phyloP scores from a whole-genome alignment of 2,797 vertebrate species.

The Somateria mollissima region DNA sequence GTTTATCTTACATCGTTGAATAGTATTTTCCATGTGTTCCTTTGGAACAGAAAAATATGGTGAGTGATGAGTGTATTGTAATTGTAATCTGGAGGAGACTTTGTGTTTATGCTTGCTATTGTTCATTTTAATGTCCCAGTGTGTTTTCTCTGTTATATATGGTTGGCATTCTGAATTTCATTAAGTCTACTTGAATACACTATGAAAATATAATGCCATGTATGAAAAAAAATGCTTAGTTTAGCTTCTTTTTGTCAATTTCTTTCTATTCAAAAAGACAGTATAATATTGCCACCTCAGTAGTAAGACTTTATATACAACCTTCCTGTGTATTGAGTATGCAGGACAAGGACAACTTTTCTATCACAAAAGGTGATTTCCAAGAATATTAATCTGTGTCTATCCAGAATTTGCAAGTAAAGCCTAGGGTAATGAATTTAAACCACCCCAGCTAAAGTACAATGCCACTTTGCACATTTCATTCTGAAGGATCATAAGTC shows the following conservation, averaged over 20 bases:
- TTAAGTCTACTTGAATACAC: background rate
- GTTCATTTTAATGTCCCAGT: constrained; percentile 20
- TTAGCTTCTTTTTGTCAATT: background rate
- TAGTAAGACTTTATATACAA: background rate
- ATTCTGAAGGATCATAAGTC: background rate
- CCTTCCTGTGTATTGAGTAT: background rate
- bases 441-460: background rate
- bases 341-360: background rate
- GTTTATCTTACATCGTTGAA: background rate
- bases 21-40: background rate
- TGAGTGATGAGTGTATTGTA: background rate
- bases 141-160: background rate
- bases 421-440: background rate
- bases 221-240: background rate
- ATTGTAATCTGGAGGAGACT: constrained; percentile 19
- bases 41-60: background rate
- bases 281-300: background rate
- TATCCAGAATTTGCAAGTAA: background rate
- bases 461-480: background rate
- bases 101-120: constrained; percentile 26
- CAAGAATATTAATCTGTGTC: background rate
- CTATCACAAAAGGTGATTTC: background rate
- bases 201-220: background rate
- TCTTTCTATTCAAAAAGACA: background rate
- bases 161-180: constrained; percentile 23